Conservation (phyloP, 2,888 invertebrate species). For the Eretmocerus hayati region DNA sequence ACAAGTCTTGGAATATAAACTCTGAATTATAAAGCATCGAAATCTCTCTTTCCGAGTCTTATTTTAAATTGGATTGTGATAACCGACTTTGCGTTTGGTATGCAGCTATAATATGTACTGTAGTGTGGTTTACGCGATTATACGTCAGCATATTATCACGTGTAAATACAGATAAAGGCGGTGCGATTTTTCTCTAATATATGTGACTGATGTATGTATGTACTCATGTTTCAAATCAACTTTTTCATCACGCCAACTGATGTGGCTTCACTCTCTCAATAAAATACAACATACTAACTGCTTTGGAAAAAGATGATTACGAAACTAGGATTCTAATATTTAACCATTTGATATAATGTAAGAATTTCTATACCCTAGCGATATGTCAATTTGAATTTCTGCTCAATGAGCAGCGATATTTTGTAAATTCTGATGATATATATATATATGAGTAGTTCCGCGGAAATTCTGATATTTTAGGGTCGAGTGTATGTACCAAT, state of each 20-base stretch:
- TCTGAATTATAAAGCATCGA: neutral
- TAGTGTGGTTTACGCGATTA: neutral
- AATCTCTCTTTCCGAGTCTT: slow-evolving; percentile 1
- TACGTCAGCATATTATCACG: slow-evolving; percentile 9
- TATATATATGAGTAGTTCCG: too few species aligned
- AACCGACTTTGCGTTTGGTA: slow-evolving; percentile 16
- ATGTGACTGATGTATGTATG: too few species aligned
- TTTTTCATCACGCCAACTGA: slow-evolving; percentile 6
- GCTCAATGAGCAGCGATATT: too few species aligned
- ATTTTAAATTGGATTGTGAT: slow-evolving; percentile 6
- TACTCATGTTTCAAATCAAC: slow-evolving; percentile 11
- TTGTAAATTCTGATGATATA: too few species aligned
- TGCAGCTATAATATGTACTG: slow-evolving; percentile 8
- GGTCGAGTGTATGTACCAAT: too few species aligned
- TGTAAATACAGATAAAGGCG: slow-evolving; percentile 17
- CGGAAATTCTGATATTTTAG: too few species aligned
- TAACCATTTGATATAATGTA: neutral
- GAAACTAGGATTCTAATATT: neutral
- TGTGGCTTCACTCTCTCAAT: neutral
- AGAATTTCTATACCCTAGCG: neutral
- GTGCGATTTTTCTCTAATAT: too few species aligned
- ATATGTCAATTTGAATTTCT: too few species aligned
- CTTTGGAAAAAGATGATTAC: slow-evolving; percentile 6
- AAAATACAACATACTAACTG: slow-evolving; percentile 5
- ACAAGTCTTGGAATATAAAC: neutral